phyloP scores from a whole-genome alignment of 2,888 invertebrate genomes.

The Amiota mariae region DNA sequence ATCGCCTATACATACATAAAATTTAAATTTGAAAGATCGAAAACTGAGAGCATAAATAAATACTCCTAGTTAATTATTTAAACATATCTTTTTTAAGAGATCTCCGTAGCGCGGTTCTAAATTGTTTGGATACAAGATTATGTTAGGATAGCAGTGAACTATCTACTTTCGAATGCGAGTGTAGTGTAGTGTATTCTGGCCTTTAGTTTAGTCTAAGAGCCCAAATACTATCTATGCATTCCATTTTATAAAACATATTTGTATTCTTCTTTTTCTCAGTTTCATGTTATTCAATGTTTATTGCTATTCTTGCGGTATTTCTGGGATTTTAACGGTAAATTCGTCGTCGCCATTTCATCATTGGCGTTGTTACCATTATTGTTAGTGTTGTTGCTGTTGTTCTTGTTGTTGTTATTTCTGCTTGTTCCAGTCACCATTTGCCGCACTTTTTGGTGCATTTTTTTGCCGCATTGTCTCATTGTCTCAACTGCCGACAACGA shows the following conservation, averaged over 20 bases:
- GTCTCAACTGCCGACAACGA: slow-evolving; percentile 30
- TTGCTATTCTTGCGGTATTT: slow-evolving; percentile 31
- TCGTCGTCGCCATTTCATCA: slow-evolving; percentile 11
- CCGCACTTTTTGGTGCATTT: slow-evolving; percentile 40
- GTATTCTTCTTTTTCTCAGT: neutral
- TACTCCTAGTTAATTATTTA: no score
- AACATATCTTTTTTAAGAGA: no score
- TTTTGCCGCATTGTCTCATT: slow-evolving; percentile 51
- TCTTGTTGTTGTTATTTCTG: neutral
- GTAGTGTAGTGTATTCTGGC: no score
- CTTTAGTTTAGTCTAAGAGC: no score
- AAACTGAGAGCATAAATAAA: no score
- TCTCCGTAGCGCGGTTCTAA: no score
- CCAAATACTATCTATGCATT: no score
- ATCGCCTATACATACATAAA: no score
- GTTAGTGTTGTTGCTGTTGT: neutral
- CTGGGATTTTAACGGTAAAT: slow-evolving; percentile 23
- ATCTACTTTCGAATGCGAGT: no score
- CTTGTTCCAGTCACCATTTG: slow-evolving; percentile 9
- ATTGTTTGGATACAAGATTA: no score
- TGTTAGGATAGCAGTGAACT: no score
- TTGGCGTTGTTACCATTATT: slow-evolving; percentile 12
- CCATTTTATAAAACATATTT: neutral
- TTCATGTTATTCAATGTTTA: slow-evolving; percentile 26
- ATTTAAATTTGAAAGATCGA: no score